Evolutionary conservation across 2,113 vertebrate species (phyloP).

Genomic region (Semnornis frantzii): DNA sequence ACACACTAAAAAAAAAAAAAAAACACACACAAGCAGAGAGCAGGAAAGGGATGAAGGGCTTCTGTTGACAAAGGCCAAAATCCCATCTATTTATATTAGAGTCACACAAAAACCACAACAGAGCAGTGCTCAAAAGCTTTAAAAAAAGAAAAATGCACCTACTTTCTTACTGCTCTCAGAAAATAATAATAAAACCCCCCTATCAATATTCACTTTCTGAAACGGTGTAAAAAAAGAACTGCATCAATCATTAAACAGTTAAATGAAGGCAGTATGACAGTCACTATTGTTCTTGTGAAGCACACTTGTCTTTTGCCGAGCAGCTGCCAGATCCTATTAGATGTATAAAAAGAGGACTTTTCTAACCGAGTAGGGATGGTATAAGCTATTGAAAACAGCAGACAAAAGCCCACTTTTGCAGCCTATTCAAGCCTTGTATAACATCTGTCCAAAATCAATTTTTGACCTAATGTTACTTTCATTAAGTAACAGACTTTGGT

Average conservation of each 20-base stretch:
- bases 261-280: slow-evolving; percentile 61
- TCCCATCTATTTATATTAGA: slow-evolving; percentile 56
- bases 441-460: slow-evolving; percentile 73
- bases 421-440: slow-evolving; percentile 59
- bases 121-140: slow-evolving; percentile 42
- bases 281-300: slow-evolving; percentile 66
- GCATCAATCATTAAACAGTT: slow-evolving; percentile 69
- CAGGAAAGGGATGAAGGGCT: slow-evolving; percentile 28
- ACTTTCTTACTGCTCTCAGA: slow-evolving; percentile 62
- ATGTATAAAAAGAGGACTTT: slow-evolving; percentile 63
- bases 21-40: not conserved
- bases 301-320: slow-evolving; percentile 64
- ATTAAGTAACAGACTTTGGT: slow-evolving; percentile 51
- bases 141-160: slow-evolving; percentile 21
- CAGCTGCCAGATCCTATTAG: slow-evolving; percentile 76
- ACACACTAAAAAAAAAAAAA: not conserved
- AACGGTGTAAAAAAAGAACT: slow-evolving; percentile 24
- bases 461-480: slow-evolving; percentile 69
- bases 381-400: slow-evolving; percentile 63
- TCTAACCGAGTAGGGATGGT: slow-evolving; percentile 42
- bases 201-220: slow-evolving; percentile 52
- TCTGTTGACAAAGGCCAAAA: slow-evolving; percentile 34
- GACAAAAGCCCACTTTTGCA: slow-evolving; percentile 68
- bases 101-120: slow-evolving; percentile 36
- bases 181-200: slow-evolving; percentile 15